A percentile compares a stretch with the other conserved stretches of the same genome.
These are phyloP conservation scores for Myrmecobius fasciatus DNA, from an alignment of 2,113 vertebrate genomes.

Conservation along the genomic window DNA sequence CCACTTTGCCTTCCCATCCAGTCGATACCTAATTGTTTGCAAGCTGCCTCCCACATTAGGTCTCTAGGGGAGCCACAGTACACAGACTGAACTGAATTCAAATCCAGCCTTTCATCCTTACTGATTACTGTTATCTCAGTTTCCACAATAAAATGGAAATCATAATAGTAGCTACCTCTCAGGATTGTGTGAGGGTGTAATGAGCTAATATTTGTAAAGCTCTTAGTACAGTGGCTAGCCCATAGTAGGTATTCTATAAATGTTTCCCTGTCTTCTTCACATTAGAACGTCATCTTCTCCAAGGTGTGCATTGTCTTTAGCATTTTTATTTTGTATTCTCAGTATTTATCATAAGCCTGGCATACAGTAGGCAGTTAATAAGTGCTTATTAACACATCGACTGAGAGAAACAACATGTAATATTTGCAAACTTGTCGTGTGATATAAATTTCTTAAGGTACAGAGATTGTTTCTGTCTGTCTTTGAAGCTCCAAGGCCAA, in stretches of 20 bases:
- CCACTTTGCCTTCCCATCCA: too few species aligned
- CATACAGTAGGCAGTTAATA: background rate
- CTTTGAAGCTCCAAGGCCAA: background rate
- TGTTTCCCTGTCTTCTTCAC: background rate
- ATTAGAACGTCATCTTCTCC: too few species aligned
- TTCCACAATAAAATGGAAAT: background rate
- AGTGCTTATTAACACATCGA: background rate
- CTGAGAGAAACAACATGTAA: background rate
- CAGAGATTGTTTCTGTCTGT: background rate
- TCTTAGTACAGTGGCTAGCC: background rate
- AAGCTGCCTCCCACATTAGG: background rate
- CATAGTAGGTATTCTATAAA: too few species aligned
- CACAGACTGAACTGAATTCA: background rate
- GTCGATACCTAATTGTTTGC: background rate
- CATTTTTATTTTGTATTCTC: background rate
- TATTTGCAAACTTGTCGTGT: background rate
- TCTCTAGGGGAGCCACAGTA: background rate
- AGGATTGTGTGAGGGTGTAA: background rate
- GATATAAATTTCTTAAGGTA: background rate
- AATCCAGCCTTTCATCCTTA: background rate
- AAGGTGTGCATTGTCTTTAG: background rate
- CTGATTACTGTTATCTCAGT: background rate
- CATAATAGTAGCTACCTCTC: background rate
- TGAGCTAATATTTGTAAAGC: background rate
- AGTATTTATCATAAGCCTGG: background rate